Conservation (phyloP, 1,140 invertebrate species). For the Conus betulinus region DNA sequence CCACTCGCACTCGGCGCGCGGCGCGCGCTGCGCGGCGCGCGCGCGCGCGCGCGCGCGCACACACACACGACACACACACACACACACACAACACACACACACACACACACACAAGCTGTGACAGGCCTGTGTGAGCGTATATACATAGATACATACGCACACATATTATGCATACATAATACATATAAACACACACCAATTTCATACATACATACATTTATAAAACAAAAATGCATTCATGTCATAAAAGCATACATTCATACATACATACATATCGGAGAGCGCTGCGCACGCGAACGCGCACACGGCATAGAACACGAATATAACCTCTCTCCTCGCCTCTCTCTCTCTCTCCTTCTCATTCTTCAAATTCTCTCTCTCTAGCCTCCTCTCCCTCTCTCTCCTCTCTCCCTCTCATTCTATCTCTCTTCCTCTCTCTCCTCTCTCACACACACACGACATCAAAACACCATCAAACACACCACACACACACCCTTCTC, state of each 20-base stretch:
- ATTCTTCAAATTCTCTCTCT: too few species aligned
- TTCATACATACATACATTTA: not conserved
- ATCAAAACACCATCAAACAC: too few species aligned
- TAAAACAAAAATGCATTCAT: not conserved
- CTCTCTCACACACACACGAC: too few species aligned
- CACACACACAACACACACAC: conserved; percentile 20
- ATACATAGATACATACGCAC: conserved; percentile 17
- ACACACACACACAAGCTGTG: not conserved
- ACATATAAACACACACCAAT: conserved; percentile 13
- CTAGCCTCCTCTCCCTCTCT: too few species aligned
- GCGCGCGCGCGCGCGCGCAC: not conserved
- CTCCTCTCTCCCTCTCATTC: too few species aligned
- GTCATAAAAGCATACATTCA: conserved; percentile 1
- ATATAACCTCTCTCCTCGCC: too few species aligned
- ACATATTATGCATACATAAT: conserved; percentile 10
- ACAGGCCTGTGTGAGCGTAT: not conserved
- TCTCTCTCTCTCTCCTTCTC: too few species aligned
- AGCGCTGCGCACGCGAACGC: too few species aligned
- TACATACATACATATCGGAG: not conserved
- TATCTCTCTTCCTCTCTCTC: too few species aligned
- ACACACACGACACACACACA: conserved; percentile 25
- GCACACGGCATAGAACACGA: too few species aligned
- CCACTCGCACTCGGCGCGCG: not conserved
- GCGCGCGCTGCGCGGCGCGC: not conserved
- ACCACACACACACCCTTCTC: too few species aligned